Conservation (phyloP, 2,888 invertebrate genomes). For the Lacanobia wlatinum region DNA sequence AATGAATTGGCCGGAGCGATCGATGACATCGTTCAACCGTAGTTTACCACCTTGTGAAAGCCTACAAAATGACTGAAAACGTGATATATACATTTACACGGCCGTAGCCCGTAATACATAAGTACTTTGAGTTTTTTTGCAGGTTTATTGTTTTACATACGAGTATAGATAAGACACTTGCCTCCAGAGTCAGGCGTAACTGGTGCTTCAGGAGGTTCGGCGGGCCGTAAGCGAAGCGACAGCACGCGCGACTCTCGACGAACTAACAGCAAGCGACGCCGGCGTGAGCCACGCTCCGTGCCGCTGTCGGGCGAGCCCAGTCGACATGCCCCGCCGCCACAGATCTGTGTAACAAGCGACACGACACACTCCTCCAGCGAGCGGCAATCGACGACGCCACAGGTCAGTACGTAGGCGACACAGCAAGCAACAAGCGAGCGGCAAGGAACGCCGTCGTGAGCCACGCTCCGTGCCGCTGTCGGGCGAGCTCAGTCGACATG, state of each 20-base stretch:
- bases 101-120: not conserved
- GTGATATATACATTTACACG: not conserved
- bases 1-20: not conserved
- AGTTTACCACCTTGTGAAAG: not conserved
- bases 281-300: constrained; percentile 82
- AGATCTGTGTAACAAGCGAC: constrained; percentile 63
- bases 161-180: constrained; percentile 36
- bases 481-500: not conserved
- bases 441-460: not conserved
- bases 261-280: constrained; percentile 74
- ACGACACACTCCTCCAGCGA: not conserved
- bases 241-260: constrained; percentile 60
- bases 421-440: not conserved
- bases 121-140: not conserved
- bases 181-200: constrained; percentile 62
- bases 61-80: too few species aligned
- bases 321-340: constrained; percentile 75
- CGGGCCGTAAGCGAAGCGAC: constrained; percentile 76
- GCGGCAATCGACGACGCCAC: not conserved
- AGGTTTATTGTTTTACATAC: not conserved
- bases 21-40: not conserved
- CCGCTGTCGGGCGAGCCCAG: constrained; percentile 84
- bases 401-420: not conserved
- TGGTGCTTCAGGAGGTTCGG: constrained; percentile 59
- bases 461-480: not conserved